Base-by-base conservation (phyloP, 2,113 vertebrate genomes). In the Ptychochromis oligacanthus region DNA sequence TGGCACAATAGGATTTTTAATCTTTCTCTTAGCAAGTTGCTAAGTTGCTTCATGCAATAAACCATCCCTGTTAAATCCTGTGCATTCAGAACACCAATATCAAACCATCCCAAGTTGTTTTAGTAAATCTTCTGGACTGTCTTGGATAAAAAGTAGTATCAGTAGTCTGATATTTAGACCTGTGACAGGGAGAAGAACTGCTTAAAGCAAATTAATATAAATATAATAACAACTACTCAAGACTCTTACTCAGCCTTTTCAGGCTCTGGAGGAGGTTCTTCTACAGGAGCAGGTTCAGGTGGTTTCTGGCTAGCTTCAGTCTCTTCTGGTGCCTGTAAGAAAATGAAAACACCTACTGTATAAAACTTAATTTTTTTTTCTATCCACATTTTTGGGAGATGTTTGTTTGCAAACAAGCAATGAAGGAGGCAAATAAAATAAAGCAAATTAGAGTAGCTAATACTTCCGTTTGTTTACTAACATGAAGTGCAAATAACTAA, bases 211-310 rank as follows among this genome's bases (percentile, higher is more conserved):
- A 72, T 52, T 13, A 46, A 40, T 49, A 18, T 54, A 54, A 26
- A 14, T 18, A 72, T 28, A 54, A n/a, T 11, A 72, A 43, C 67
- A 54, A 54, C 24, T 72, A 52, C 6, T 31, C 2, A 22, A 56
- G 57, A 38, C 8, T 54, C 67, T 96, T 90, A 98, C 97, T 98
- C 97, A 0, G 97, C 96, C 93, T 98, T 98, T 85, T 98, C 97
- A 0, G 95, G 95, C 46, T 97, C 96, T 2, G 93, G 94, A 62
- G 95, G 94, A 0, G 94, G 88, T 84, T 97, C 96, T 0, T 91
- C 94, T 22, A 89, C 55, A 43, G 88, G 89, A 59, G 83, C 88
- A 58, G 94, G 92, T 24, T 96, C 96, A 0, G 91, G 72, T 13
- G 91, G 89, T 75, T 93, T 93, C 78, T 93, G 91, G 65, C 83